Base-by-base conservation (phyloP, 2,797 vertebrate genomes). In the Pyrocephalus nanus region DNA sequence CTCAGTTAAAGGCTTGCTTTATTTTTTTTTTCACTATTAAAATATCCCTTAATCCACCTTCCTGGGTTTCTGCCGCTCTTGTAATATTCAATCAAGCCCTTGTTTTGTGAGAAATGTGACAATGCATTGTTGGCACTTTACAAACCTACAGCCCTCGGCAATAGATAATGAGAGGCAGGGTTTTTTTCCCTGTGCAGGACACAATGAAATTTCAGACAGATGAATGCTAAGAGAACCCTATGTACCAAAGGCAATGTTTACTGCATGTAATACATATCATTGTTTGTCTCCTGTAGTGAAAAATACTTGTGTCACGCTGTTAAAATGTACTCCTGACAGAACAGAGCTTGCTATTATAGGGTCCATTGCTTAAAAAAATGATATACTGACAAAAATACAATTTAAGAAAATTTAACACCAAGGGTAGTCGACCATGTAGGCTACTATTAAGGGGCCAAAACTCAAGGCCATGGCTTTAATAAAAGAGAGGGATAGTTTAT, bases 241-340 rank as follows among this genome's bases (percentile, higher is more conserved):
- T 97, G 97, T 97, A 97, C 97, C 97, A 97, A 98, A 98, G 97
- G 97, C 97, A 96, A 96, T 98, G 98, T 98, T 98, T 98, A 97
- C 97, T 96, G 97, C 97, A 97, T 98, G 97, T 98, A 98, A 98
- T 98, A 98, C 98, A 97, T 98, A 98, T 98, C 97, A 98, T 97
- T 98, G 97, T 98, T 98, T 98, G 98, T 98, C 98, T 98, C 98
- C 97, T 96, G 97, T 98, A 97, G 97, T 98, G 98, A 98, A 98
- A 98, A 98, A 98, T 97, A 98, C 97, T 98, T 98, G 97, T 97
- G 97, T 97, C 98, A 78, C 93, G 97, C 97, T 98, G 98, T 97
- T 98, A 97, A 98, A 98, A 98, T 97, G 97, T 97, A 97, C 98
- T 97, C 96, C 97, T 98, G 98, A 98, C 98, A 98, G 97, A 97